These are phyloP conservation scores for Saccostrea echinata DNA, from an alignment of 1,140 invertebrate species.

Conservation along the genomic window DNA sequence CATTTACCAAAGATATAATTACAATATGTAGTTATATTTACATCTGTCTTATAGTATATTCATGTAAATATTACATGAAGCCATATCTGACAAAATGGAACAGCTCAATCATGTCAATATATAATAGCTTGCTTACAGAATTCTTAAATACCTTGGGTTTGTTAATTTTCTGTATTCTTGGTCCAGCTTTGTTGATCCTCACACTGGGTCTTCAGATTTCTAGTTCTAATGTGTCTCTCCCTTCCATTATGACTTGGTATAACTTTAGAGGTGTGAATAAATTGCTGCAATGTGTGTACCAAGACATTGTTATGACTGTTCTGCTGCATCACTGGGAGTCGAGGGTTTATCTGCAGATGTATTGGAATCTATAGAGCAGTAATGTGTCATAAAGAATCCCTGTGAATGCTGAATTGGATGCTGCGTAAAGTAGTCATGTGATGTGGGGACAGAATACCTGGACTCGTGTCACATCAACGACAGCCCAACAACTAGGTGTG, in stretches of 20 bases:
- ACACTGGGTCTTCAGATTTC: neutral
- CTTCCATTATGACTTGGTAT: neutral
- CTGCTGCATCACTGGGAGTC: constrained; percentile 8
- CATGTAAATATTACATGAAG: no score
- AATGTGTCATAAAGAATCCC: neutral
- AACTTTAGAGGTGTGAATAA: neutral
- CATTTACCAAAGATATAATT: no score
- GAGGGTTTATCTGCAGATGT: neutral
- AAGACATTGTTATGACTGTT: neutral
- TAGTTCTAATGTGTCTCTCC: neutral
- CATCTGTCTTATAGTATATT: no score
- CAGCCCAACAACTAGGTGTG: neutral
- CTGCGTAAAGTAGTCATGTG: neutral
- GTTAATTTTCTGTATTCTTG: neutral
- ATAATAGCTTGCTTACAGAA: no score
- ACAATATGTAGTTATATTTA: no score
- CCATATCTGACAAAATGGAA: no score
- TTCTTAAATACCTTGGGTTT: neutral
- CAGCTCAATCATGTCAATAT: no score
- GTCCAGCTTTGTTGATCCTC: constrained; percentile 7
- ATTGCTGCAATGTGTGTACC: neutral
- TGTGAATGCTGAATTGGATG: neutral
- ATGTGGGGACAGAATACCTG: neutral
- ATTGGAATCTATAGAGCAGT: neutral
- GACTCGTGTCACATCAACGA: neutral